Conservation (phyloP, 2,113 vertebrate species). For the Steatornis caripensis region DNA sequence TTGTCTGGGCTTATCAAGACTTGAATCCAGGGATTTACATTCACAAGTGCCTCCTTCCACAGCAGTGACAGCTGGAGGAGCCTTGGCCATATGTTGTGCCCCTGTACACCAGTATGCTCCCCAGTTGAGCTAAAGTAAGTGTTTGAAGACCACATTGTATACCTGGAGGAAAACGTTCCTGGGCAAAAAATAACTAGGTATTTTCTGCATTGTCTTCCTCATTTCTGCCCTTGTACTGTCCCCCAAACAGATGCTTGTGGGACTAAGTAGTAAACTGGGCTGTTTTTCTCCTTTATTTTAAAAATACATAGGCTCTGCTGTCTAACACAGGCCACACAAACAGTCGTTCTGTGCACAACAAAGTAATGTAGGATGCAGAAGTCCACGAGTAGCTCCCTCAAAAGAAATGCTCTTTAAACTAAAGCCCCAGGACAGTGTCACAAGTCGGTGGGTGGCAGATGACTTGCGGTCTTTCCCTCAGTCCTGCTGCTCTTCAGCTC, state of each 20-base stretch:
- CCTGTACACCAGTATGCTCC: neutral
- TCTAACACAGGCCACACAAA: neutral
- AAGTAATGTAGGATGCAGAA: neutral
- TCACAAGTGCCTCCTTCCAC: neutral
- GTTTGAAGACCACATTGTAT: neutral
- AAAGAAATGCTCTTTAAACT: neutral
- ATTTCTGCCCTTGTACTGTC: neutral
- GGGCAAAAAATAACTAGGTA: neutral
- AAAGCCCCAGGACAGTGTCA: neutral
- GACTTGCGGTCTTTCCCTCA: neutral
- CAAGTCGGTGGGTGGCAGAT: neutral
- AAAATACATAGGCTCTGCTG: neutral
- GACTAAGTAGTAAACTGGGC: neutral
- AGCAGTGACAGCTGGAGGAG: neutral
- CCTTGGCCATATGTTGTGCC: neutral
- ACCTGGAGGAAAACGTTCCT: neutral
- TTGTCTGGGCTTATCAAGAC: neutral
- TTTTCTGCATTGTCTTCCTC: neutral
- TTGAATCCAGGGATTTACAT: neutral
- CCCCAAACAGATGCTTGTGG: neutral
- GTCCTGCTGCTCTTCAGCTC: slow-evolving; percentile 9
- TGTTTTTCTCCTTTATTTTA: neutral
- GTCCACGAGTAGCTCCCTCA: neutral
- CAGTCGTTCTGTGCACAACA: neutral
- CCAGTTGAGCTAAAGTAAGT: neutral